phyloP scores from a whole-genome alignment of 92 coral and sea anemone genomes.

The Meandrina meandrites region DNA sequence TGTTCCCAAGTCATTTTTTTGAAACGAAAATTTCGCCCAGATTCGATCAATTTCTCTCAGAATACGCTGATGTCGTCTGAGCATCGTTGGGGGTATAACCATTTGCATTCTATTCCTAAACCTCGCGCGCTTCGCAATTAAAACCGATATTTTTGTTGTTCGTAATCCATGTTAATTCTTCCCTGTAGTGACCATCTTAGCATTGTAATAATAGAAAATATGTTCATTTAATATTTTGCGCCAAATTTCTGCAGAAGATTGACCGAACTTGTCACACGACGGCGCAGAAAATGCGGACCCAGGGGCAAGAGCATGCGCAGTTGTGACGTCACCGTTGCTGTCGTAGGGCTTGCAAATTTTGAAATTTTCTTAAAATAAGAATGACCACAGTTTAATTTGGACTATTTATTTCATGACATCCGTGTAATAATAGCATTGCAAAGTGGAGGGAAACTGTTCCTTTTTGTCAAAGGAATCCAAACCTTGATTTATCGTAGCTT shows the following conservation, averaged over 20 bases:
- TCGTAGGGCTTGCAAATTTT: background rate
- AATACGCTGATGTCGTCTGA: too few relatives aligned
- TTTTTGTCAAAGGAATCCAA: background rate
- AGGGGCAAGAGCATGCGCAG: background rate
- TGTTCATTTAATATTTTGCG: background rate
- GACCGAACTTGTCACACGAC: too few relatives aligned
- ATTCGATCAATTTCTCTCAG: too few relatives aligned
- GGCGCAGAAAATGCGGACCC: background rate
- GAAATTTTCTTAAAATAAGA: background rate
- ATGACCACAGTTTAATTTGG: background rate
- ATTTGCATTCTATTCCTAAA: too few relatives aligned
- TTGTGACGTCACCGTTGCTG: slow-evolving; percentile 9
- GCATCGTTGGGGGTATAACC: too few relatives aligned
- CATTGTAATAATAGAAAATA: background rate
- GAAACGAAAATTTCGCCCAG: too few relatives aligned
- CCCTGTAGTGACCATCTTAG: background rate
- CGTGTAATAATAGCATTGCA: background rate
- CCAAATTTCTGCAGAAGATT: background rate
- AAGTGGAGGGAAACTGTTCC: background rate
- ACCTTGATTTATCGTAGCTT: background rate
- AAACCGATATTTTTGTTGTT: background rate
- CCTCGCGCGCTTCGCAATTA: too few relatives aligned
- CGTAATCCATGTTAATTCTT: background rate
- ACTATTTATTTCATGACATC: background rate
- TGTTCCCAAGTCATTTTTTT: too few relatives aligned